Base-by-base conservation (phyloP, 2,888 invertebrate genomes). In the Spodoptera picta region DNA sequence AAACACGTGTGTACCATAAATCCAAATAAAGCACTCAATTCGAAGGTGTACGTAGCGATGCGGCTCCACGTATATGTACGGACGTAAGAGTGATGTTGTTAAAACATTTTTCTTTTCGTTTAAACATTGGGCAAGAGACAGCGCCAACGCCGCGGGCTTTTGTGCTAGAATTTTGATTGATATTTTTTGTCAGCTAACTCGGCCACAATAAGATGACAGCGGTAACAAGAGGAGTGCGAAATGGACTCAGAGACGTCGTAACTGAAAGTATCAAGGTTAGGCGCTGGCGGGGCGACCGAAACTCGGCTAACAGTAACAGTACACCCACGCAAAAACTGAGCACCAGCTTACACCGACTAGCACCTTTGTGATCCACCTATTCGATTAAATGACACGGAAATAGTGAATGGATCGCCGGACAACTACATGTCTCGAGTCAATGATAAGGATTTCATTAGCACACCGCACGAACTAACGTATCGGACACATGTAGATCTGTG, bases 91-190 rank as follows among this genome's bases (percentile, higher is more conserved):
- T 79, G 74, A 81, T 77, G 83, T 82, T 81, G 84, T 83, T 86
- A 83, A 86, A 84, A 85, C 81, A 81, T 83, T 86, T 84, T 82
- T 86, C 84, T 86, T 82, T 80, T 81, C 83, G 83, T 85, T 82
- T 84, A 84, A 83, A 83, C 83, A 80, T 87, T 89, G 88, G 82
- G 87, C 89, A 89, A 89, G 89, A 89, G 89, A 86, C 86, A 86
- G 87, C 85, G 83, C 86, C 78, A 87, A 79, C 83, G 94, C 93
- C 92, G 86, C 92, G 83, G 93, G 93, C 92, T 87, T 90, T 92
- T 94, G 94, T 91, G 90, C 94, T 91, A 94, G 93, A 94, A 93
- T 93, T 94, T 94, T 93, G 94, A 94, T 94, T 94, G 93, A 94
- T 94, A 94, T 94, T 94, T 94, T 94, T 94, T 94, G 92, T 94